Base-by-base conservation (phyloP, 2,113 vertebrate genomes). In the Nothocercus julius region DNA sequence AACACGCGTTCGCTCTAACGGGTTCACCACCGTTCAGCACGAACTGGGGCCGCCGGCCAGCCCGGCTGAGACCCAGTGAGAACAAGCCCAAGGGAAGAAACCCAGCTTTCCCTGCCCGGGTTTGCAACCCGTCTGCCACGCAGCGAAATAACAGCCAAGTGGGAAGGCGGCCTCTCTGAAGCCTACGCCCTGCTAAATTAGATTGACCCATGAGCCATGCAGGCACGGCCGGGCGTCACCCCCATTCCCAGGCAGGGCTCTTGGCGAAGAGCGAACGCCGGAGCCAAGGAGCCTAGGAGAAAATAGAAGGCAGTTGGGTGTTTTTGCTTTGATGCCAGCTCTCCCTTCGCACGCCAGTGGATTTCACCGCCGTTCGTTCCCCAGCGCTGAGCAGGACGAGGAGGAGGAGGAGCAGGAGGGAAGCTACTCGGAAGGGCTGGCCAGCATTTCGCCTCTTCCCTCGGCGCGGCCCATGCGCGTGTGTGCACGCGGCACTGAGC, bases 161-260 rank as follows among this genome's bases (percentile, higher is more conserved):
- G 4, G 5, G 75, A 92, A 91, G 91, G 95, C 87, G 84, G 28
- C 40, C 81, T 34, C 74, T 56, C 44, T 9, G 3, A 70, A 68
- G 88, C 66, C 88, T 54, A 90, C 83, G 21, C 95, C 96, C 93
- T 96, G 72, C 83, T 86, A 96, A 96, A 95, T 90, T 84, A 93
- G 90, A 96, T 90, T 9, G 6, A 95, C 58, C 90, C 90, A 96
- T 91, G 49, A 95, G 95, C 94, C 73, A 94, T 92, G 87, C 51
- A 63, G 34, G 34, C 24, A 53, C 28, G 17, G 36, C 69, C 24
- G 16, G 88, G 83, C 92, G 90, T 94, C 49, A 72, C 36, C 51
- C 95, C 90, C 88, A 38, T 93, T 96, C 88, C 94, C 95, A 96
- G 92, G 83, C 70, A 82, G 83, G 36, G 88, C 91, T 95, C 27